Evolutionary conservation across 2,113 vertebrate genomes (phyloP).

Genomic region (Rhinolophus sinicus): DNA sequence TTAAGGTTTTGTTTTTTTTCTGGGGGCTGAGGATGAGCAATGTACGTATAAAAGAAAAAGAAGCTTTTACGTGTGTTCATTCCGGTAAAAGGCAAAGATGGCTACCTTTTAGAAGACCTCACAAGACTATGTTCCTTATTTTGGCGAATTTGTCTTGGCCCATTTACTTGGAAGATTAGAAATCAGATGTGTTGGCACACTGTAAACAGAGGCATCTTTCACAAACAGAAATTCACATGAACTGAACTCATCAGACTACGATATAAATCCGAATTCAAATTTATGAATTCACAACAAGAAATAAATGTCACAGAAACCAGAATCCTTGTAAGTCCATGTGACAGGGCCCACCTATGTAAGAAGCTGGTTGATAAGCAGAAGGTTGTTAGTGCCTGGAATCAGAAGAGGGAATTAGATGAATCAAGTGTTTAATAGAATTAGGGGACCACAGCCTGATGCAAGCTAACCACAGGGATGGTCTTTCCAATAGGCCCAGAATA

Average conservation of each 20-base stretch:
- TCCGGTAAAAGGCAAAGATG: not conserved
- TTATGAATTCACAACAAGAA: constrained; percentile 16
- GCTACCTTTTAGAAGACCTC: not conserved
- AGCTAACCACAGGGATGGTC: not conserved
- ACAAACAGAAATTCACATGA: constrained; percentile 16
- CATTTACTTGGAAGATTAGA: not conserved
- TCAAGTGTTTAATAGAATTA: not conserved
- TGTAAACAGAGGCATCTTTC: not conserved
- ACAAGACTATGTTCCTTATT: not conserved
- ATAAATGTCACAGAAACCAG: not conserved
- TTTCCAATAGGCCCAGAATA: not conserved
- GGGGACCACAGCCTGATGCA: not conserved
- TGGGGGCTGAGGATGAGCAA: rapidly evolving
- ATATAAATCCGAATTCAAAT: not conserved
- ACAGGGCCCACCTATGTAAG: not conserved
- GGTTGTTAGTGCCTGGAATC: not conserved
- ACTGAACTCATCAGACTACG: not conserved
- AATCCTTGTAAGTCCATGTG: not conserved
- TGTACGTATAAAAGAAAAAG: not conserved
- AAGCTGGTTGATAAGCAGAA: not conserved
- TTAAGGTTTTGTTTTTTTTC: not conserved
- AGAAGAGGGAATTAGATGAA: not conserved
- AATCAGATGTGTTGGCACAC: not conserved
- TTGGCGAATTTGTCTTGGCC: not conserved
- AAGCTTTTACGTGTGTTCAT: not conserved